Base-by-base conservation (phyloP, 2,888 invertebrate species). In the Drosophila quinaria region DNA sequence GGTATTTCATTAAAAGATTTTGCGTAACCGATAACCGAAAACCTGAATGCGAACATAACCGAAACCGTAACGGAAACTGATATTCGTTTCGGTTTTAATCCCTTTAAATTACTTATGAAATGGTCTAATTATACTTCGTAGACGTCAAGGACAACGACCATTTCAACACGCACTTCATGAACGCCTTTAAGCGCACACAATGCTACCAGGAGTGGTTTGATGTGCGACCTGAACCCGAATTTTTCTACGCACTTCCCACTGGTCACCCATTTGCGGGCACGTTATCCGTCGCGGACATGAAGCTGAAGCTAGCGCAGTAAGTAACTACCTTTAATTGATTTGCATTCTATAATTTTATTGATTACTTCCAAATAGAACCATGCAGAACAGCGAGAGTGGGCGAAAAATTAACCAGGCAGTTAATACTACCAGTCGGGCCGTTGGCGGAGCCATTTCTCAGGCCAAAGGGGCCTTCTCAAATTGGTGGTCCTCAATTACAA, bases 231-330 rank as follows among this genome's bases (percentile, higher is more conserved):
- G 94, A 95, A 13, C 94, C 95, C 54, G 94, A 95, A 63, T 94
- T 95, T 35, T 95, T 97, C 79, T 94, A 96, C 69, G 94, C 94
- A 79, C 93, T 96, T n/a, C 94, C 94, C 66, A 95, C 97, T 4
- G 96, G 97, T 13, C 99, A 99, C 94, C 98, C 98, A 0, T 98
- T 97, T 93, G 96, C 98, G 55, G 99, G 99, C 0, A 98, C 98
- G 83, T 93, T 99, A 11, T 98, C 97, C 15, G 97, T 99, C 19
- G 95, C 97, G 55, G 99, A 99, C 93, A 97, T 99, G 96, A 98
- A 97, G 92, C 93, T 98, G 4, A 95, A 97, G 90, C 94, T 98
- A 74, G 95, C 97, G n/a, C 97, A 98, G 97, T 98, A 94, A 95
- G 96, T 94, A 15, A 1, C 17, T n/a, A 15, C 1, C 17, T n/a